Conservation (phyloP, 2,113 vertebrate species). For the Chrysochloris asiatica region DNA sequence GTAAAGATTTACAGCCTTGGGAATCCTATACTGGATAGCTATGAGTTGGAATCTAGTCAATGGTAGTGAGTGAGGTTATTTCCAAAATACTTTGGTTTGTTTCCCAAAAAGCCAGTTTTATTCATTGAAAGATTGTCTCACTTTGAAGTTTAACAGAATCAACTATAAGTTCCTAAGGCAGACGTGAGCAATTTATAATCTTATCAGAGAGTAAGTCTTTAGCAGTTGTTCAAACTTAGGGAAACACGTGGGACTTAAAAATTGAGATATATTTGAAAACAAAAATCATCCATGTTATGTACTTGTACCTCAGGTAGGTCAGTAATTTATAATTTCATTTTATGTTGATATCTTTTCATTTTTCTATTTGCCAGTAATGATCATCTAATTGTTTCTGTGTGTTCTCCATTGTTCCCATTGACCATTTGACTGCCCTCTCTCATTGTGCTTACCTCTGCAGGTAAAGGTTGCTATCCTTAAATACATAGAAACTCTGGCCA, state of each 20-base stretch:
- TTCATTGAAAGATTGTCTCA: not conserved
- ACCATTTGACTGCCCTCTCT: constrained; percentile 33
- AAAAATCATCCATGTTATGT: not conserved
- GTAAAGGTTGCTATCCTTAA: constrained; percentile 98
- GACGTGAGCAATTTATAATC: not conserved
- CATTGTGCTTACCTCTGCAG: constrained; percentile 82
- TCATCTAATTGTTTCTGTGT: not conserved
- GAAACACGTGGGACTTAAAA: not conserved
- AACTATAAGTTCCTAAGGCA: not conserved
- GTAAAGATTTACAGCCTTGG: too few relatives aligned
- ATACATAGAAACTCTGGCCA: constrained; percentile 95
- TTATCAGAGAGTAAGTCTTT: constrained; percentile 21
- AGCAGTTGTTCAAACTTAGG: constrained; percentile 23
- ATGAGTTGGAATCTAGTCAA: too few relatives aligned
- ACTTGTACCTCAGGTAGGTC: constrained; percentile 15
- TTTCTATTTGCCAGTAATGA: not conserved
- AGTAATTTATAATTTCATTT: not conserved
- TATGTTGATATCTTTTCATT: not conserved
- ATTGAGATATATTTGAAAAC: not conserved
- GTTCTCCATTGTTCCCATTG: not conserved
- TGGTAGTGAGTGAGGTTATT: too few relatives aligned
- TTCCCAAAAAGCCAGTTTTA: constrained; percentile 4
- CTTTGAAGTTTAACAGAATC: not conserved
- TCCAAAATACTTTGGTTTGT: constrained; percentile 24
- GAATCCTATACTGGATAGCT: too few relatives aligned